Conservation (phyloP, 2,888 invertebrate species). For the Anarsia innoxiella region DNA sequence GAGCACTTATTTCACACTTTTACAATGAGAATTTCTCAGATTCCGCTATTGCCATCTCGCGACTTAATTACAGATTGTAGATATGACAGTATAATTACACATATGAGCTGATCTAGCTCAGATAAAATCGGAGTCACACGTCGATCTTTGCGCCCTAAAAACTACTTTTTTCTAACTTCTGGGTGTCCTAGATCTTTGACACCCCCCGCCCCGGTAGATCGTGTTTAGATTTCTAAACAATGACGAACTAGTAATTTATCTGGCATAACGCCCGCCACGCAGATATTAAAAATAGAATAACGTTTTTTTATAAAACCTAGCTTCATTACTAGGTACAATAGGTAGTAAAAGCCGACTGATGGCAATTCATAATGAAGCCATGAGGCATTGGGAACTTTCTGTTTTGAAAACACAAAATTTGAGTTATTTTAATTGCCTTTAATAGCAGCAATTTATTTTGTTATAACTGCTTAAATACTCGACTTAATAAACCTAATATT, state of each 20-base stretch:
- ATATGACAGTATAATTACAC: conserved; percentile 23
- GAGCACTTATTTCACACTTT: no score
- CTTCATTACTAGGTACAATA: no score
- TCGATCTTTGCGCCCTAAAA: conserved; percentile 46
- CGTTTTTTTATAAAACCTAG: no score
- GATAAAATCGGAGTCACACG: conserved; percentile 29
- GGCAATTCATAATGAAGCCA: no score
- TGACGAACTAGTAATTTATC: neutral
- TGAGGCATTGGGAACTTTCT: no score
- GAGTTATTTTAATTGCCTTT: no score
- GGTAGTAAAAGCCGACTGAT: no score
- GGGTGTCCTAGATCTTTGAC: conserved; percentile 32
- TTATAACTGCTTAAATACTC: no score
- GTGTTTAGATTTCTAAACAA: conserved; percentile 20
- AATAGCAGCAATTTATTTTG: no score
- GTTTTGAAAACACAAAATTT: no score
- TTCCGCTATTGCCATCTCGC: conserved; percentile 25
- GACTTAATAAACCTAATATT: no score
- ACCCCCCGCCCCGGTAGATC: conserved; percentile 24
- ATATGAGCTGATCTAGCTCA: conserved; percentile 30
- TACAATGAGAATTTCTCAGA: conserved; percentile 12
- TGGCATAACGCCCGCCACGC: conserved; percentile 1
- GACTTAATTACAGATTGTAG: conserved; percentile 24
- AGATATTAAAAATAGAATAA: no score
- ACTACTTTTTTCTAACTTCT: conserved; percentile 27